Evolutionary conservation across 2,888 invertebrate genomes (phyloP).

Genomic region (Stenodera caucasica): DNA sequence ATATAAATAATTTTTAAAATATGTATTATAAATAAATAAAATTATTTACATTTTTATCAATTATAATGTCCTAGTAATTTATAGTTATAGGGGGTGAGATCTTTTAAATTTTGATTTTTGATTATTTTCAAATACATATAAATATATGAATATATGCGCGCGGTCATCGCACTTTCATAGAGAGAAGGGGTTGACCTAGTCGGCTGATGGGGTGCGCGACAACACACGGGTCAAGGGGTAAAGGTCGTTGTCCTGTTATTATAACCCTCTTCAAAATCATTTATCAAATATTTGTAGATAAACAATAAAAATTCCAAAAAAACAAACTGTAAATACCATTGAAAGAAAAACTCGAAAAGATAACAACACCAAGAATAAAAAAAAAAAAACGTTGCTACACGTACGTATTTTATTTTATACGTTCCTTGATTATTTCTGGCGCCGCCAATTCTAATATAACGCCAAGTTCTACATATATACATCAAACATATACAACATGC

Average conservation of each 20-base stretch:
- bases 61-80: conserved; percentile 21
- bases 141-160: conserved; percentile 10
- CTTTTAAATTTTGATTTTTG: no score
- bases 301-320: background rate
- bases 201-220: conserved; percentile 26
- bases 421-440: conserved; percentile 23
- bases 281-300: background rate
- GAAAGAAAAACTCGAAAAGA: no score
- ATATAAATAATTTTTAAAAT: no score
- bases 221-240: conserved; percentile 29
- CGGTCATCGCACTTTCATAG: conserved; percentile 30
- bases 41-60: no score
- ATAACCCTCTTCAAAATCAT: conserved; percentile 8
- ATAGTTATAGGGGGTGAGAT: no score
- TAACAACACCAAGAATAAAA: background rate
- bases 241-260: conserved; percentile 27
- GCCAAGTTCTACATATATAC: conserved; percentile 14
- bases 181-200: conserved; percentile 31
- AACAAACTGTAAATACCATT: no score
- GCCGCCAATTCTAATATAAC: conserved; percentile 22
- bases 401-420: conserved; percentile 13
- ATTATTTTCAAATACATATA: background rate
- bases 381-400: background rate
- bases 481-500: conserved; percentile 15
- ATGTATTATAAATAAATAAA: no score